Percentiles rank a stretch among this genome's conserved stretches.
Conservation (phyloP, 2,797 vertebrate genomes). For the Poeciliopsis presidionis region DNA sequence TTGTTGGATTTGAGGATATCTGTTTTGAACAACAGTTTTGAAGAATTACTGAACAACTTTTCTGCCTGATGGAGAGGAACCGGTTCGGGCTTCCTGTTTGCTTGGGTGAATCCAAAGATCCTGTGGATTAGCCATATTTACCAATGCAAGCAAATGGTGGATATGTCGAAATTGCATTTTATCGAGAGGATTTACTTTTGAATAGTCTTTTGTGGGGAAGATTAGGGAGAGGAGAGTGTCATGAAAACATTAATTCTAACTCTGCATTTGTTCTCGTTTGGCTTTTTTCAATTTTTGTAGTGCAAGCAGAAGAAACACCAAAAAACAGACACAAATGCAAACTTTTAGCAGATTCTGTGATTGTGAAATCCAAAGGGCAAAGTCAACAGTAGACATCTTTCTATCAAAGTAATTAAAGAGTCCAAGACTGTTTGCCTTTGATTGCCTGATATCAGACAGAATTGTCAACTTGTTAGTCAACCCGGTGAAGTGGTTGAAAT, state of each 20-base stretch:
- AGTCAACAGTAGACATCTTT: constrained; percentile 6
- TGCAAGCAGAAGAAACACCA: background rate
- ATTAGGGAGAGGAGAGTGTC: constrained; percentile 1
- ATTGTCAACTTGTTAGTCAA: constrained; percentile 9
- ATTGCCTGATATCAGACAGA: constrained; percentile 24
- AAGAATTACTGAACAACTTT: constrained; percentile 4
- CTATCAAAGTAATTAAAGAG: constrained; percentile 25
- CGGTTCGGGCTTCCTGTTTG: constrained; percentile 11
- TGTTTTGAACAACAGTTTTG: background rate
- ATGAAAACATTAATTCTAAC: background rate
- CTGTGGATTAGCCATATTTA: constrained; percentile 22
- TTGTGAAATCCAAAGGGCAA: constrained; percentile 6
- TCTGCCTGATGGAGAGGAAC: constrained; percentile 9
- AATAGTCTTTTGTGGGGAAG: constrained; percentile 5
- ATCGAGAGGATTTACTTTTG: constrained; percentile 26
- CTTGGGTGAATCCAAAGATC: constrained; percentile 28
- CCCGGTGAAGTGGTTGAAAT: constrained; percentile 3
- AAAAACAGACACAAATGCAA: background rate
- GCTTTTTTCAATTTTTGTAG: background rate
- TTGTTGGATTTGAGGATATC: background rate
- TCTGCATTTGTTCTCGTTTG: background rate
- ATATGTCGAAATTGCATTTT: constrained; percentile 35
- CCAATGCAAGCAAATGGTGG: constrained; percentile 19
- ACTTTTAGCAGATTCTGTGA: background rate
- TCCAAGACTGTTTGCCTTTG: constrained; percentile 24